Evolutionary conservation across 2,888 invertebrate genomes (phyloP), one percentile per base, ranked within the genome.

Genomic region (Trilocha varians): DNA sequence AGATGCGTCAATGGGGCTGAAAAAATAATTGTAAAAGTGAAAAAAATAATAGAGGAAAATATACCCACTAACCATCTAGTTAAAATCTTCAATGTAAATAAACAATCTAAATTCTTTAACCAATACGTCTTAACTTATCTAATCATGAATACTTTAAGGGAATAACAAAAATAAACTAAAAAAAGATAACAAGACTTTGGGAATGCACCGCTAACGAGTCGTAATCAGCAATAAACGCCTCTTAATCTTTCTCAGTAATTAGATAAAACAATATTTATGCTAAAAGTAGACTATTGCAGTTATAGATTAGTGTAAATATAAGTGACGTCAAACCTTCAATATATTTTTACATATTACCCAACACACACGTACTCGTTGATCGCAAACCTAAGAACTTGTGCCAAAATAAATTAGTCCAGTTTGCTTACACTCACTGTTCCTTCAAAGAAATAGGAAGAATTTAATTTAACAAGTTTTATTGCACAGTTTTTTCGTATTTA

Each of bases 181-280:
- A 25, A 39, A 5, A 18, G 18, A 18, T 18, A 8, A 1, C 11
- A 25, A 25, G 11, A 25, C 34, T 56, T 68, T 71, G 74, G 79
- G 73, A 78, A 70, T 79, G 78, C 76, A 76, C 72, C 59, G 61
- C 63, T 52, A 58, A 39, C 42, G 55, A 70, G 57, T 59, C 53
- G 43, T 63, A 56, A 63, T 63, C 65, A 65, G 73, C 70, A 65
- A 65, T 2, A 25, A 48, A 62, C 57, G 66, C 70, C 73, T 74
- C 70, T 64, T 62, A 59, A 58, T 69, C 67, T 53, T 60, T 56
- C 59, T 60, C 52, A 62, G 52, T 62, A 58, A 52, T 56, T 68
- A 70, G 62, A 65, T 55, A 62, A 53, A 53, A 56, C 57, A 41
- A 57, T 62, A 59, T 63, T 43, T 39, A 37, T 41, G 65, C 68